phyloP scores from a whole-genome alignment of 2,113 vertebrate genomes.

The Aldabrachelys gigantea region DNA sequence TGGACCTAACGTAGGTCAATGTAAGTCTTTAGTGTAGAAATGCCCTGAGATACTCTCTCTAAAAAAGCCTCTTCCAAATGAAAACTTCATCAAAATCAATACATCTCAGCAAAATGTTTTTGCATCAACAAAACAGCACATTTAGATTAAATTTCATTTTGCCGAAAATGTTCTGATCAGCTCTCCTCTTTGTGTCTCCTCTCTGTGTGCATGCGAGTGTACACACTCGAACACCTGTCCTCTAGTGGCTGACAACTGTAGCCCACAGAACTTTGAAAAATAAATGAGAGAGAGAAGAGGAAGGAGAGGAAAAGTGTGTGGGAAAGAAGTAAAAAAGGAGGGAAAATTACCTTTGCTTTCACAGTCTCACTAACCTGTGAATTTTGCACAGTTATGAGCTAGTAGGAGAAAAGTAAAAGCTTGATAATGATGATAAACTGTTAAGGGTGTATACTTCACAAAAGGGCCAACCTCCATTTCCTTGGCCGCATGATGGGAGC shows the following conservation, averaged over 20 bases:
- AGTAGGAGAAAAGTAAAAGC: background rate
- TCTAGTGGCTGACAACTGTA: background rate
- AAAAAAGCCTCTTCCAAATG: background rate
- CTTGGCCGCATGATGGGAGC: background rate
- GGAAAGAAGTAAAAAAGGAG: background rate
- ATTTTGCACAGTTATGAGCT: background rate
- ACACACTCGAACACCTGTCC: background rate
- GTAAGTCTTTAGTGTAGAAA: too few species aligned
- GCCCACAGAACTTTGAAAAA: background rate
- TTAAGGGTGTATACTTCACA: background rate
- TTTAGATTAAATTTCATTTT: background rate
- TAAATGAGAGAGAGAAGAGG: background rate
- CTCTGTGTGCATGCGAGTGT: background rate
- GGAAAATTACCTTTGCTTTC: background rate
- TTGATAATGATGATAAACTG: background rate
- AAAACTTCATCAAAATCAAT: background rate
- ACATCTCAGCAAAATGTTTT: background rate
- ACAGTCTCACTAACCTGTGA: background rate
- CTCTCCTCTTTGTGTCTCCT: background rate
- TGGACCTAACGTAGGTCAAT: too few species aligned
- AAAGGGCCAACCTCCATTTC: background rate
- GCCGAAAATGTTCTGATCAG: background rate
- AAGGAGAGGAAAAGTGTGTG: background rate
- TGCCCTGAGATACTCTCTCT: background rate
- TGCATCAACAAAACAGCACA: background rate